Evolutionary conservation across 2,888 invertebrate genomes (phyloP).

Genomic region (Coremacera marginata): DNA sequence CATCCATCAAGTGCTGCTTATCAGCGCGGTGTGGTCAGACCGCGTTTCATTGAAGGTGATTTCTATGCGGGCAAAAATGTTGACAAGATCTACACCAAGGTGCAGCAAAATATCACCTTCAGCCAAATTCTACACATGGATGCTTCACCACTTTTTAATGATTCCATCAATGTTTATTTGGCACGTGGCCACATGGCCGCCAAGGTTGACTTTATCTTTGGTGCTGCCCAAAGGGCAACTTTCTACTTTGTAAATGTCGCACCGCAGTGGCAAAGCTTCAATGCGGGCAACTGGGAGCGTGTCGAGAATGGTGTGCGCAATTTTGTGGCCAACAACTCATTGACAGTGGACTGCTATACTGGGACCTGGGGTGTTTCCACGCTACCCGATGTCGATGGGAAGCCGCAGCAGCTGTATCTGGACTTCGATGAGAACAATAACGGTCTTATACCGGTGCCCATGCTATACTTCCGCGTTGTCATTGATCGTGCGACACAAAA

Average conservation of each 20-base stretch:
- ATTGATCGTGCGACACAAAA: constrained; percentile 67
- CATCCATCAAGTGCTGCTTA: constrained; percentile 67
- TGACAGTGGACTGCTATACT: constrained; percentile 70
- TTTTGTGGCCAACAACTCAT: constrained; percentile 63
- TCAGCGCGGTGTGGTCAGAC: constrained; percentile 66
- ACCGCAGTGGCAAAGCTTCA: constrained; percentile 74
- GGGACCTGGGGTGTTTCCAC: constrained; percentile 72
- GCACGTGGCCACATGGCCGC: constrained; percentile 72
- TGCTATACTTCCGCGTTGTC: constrained; percentile 72
- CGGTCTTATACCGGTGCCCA: constrained; percentile 71
- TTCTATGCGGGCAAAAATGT: constrained; percentile 64
- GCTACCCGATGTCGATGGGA: constrained; percentile 68
- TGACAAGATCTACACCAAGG: constrained; percentile 61
- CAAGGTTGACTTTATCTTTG: constrained; percentile 71
- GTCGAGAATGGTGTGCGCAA: constrained; percentile 70
- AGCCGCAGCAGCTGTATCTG: constrained; percentile 63
- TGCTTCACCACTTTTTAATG: constrained; percentile 57
- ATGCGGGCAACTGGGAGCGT: constrained; percentile 73
- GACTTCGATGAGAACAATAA: constrained; percentile 59
- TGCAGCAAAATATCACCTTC: constrained; percentile 65
- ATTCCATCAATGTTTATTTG: constrained; percentile 57
- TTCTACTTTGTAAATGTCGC: constrained; percentile 72
- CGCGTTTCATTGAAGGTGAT: constrained; percentile 61
- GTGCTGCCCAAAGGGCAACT: constrained; percentile 70
- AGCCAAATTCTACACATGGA: constrained; percentile 62